Percentiles rank a stretch among this genome's conserved stretches.
phyloP scores from a whole-genome alignment of 37 sponge, comb jelly and placozoan genomes.

The Hexactinellida sp. region DNA sequence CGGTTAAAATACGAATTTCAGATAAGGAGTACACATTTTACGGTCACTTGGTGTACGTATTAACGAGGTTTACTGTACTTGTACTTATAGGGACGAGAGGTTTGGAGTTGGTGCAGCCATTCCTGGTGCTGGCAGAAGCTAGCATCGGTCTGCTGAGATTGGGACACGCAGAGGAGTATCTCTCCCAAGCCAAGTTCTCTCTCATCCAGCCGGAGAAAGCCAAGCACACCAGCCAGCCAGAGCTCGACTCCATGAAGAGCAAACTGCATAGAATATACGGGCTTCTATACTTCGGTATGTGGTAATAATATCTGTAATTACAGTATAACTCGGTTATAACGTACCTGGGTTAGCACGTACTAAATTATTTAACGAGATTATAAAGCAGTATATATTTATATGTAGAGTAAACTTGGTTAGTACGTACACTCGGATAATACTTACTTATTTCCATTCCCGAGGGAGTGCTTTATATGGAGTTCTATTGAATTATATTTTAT shows the following conservation, averaged over 20 bases:
- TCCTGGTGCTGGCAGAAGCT: slow-evolving; percentile 9
- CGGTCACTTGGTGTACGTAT: no score
- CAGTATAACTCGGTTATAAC: no score
- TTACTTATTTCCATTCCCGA: no score
- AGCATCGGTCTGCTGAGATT: neutral
- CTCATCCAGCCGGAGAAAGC: slow-evolving; percentile 10
- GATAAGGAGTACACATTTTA: no score
- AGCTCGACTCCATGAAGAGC: neutral
- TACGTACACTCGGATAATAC: no score
- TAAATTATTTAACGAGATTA: no score
- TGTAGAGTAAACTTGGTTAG: no score
- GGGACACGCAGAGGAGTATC: neutral
- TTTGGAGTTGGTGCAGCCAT: neutral
- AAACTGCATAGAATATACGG: slow-evolving; percentile 4
- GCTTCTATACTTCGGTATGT: neutral
- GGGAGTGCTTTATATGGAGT: no score
- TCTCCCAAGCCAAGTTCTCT: slow-evolving; percentile 11
- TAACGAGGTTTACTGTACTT: no score
- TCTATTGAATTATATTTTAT: neutral
- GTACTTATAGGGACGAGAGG: neutral
- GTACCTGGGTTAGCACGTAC: no score
- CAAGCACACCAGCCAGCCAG: neutral
- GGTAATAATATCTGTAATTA: neutral
- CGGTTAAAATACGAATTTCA: no score
- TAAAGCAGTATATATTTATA: no score